Conservation (phyloP, 2,888 invertebrate species). For the Thalpophila matura region DNA sequence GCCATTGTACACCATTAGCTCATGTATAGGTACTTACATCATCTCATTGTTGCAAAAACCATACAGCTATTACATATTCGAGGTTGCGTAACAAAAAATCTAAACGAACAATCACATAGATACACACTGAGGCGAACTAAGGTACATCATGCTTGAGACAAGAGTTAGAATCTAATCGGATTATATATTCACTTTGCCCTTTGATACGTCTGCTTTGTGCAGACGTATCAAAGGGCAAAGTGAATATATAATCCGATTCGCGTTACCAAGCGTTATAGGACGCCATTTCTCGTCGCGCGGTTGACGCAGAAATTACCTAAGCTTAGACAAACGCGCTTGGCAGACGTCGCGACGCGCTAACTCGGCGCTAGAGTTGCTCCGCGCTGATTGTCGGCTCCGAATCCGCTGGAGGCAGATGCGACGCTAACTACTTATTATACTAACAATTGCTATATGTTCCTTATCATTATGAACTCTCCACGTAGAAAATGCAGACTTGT, state of each 20-base stretch:
- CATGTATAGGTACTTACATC: too few species aligned
- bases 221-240: too few species aligned
- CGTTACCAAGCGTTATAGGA: conserved; percentile 41
- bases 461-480: conserved; percentile 29
- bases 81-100: too few species aligned
- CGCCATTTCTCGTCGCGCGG: conserved; percentile 57
- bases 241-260: too few species aligned
- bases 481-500: conserved; percentile 6
- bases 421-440: conserved; percentile 67
- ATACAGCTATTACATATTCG: too few species aligned
- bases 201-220: conserved; percentile 55
- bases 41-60: too few species aligned
- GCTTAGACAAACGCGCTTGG: conserved; percentile 63
- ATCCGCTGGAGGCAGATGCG: conserved; percentile 62
- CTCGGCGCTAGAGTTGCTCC: conserved; percentile 58
- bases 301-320: conserved; percentile 68
- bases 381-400: conserved; percentile 63
- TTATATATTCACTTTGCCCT: conserved; percentile 52
- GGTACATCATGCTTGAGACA: conserved; percentile 25
- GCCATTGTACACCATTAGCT: too few species aligned
- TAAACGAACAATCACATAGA: too few species aligned
- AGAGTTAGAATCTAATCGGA: conserved; percentile 42
- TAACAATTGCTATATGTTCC: conserved; percentile 57
- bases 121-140: not conserved
- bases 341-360: conserved; percentile 53